Conservation (phyloP, 2,113 vertebrate genomes). For the Pachyramphus minor region DNA sequence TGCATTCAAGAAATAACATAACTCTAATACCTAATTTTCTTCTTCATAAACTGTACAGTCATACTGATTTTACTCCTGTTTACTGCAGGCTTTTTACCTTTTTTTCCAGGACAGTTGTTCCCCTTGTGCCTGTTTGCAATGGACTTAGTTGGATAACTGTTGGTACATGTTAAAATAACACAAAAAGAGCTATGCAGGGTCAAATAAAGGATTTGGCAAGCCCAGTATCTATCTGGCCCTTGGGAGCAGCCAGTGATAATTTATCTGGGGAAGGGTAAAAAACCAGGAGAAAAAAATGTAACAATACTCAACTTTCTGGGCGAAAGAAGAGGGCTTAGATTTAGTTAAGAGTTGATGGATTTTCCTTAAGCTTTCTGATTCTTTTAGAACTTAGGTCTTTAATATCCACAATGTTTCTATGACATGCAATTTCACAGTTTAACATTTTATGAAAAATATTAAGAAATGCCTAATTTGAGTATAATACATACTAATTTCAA, state of each 20-base stretch:
- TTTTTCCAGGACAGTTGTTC: neutral
- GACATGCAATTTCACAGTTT: neutral
- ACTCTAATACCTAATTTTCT: neutral
- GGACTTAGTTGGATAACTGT: neutral
- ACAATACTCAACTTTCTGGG: neutral
- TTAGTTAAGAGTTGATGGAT: neutral
- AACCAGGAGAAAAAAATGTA: neutral
- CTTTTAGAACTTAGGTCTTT: neutral
- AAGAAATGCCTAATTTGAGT: neutral
- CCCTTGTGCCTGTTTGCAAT: neutral
- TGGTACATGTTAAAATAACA: neutral
- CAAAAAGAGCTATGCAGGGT: neutral
- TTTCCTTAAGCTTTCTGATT: neutral
- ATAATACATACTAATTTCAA: neutral
- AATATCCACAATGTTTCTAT: neutral
- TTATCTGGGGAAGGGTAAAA: neutral
- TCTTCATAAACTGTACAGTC: neutral
- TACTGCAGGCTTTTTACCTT: neutral
- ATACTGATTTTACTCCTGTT: neutral
- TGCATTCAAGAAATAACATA: neutral
- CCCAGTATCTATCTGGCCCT: neutral
- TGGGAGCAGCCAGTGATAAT: neutral
- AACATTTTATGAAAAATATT: neutral
- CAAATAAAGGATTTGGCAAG: neutral
- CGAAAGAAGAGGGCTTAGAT: neutral